Conservation (phyloP, 2,888 invertebrate species). For the Chalcis sispes region DNA sequence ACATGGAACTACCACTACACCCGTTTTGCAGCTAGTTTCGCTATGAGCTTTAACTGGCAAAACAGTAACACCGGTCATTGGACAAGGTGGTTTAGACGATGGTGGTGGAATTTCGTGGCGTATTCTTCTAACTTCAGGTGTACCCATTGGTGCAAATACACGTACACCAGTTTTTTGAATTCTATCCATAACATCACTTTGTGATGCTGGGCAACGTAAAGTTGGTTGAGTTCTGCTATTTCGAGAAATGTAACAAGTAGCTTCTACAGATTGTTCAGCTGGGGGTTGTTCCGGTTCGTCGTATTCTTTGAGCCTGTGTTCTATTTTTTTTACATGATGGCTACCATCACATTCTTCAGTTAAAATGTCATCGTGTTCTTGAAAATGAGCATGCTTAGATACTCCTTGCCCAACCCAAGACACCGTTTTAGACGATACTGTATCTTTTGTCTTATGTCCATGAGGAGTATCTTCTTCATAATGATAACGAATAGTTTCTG, state of each 20-base stretch:
- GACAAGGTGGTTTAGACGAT: constrained; percentile 62
- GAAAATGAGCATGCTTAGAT: constrained; percentile 58
- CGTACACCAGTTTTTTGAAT: constrained; percentile 68
- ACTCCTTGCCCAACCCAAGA: constrained; percentile 74
- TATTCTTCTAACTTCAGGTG: constrained; percentile 66
- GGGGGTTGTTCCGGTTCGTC: constrained; percentile 59
- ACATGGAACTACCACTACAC: constrained; percentile 72
- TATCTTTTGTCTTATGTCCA: constrained; percentile 68
- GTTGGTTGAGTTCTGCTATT: constrained; percentile 61
- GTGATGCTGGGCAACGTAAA: constrained; percentile 66
- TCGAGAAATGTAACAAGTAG: constrained; percentile 66
- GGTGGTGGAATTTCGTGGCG: constrained; percentile 62
- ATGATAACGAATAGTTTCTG: constrained; percentile 70
- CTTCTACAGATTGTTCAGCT: constrained; percentile 29
- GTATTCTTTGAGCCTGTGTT: constrained; percentile 65
- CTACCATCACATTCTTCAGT: constrained; percentile 62
- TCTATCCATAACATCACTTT: constrained; percentile 63
- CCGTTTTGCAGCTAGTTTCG: constrained; percentile 67
- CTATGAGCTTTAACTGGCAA: constrained; percentile 70
- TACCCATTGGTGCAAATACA: constrained; percentile 65
- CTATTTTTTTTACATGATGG: constrained; percentile 59
- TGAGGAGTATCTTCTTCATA: constrained; percentile 73
- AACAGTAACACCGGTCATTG: constrained; percentile 70
- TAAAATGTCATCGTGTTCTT: constrained; percentile 73
- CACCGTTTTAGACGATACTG: constrained; percentile 72